These are phyloP conservation scores for Cephus runcator DNA, from an alignment of 2,888 invertebrate species.

Conservation along the genomic window DNA sequence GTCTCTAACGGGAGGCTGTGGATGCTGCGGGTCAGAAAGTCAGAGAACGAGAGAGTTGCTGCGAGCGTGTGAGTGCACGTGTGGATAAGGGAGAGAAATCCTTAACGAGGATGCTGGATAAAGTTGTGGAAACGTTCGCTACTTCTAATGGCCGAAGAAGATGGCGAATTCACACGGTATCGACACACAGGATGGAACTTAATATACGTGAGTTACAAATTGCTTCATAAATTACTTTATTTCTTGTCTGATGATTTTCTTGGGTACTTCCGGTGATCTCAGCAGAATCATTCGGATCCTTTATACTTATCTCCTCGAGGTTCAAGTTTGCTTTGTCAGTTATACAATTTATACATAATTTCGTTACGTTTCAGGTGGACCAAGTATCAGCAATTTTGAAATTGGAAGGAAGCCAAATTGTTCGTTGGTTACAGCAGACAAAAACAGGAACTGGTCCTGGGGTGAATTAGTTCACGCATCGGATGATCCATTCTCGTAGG, in stretches of 20 bases:
- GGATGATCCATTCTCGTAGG: background rate
- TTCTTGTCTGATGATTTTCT: slow-evolving; percentile 25
- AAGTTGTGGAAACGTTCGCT: background rate
- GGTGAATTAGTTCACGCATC: background rate
- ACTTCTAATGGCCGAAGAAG: background rate
- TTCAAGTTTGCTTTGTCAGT: background rate
- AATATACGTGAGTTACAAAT: slow-evolving; percentile 26
- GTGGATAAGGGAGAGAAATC: background rate
- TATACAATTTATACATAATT: background rate
- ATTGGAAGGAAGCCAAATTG: background rate
- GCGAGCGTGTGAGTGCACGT: background rate
- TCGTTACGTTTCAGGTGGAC: background rate
- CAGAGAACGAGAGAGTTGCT: slow-evolving; percentile 1
- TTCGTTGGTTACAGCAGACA: background rate
- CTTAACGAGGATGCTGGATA: background rate
- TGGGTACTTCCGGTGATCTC: background rate
- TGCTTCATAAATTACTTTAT: slow-evolving; percentile 35
- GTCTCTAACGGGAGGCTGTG: background rate
- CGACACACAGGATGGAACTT: background rate
- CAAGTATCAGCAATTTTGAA: background rate
- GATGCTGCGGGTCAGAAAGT: background rate
- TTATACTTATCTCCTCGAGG: background rate
- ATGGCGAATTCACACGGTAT: background rate
- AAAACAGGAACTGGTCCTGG: background rate
- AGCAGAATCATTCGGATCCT: background rate